A percentile compares a stretch with the other conserved stretches of the same genome.
Evolutionary conservation across 2,797 vertebrate species (phyloP).

Genomic region (Spheniscus humboldti): DNA sequence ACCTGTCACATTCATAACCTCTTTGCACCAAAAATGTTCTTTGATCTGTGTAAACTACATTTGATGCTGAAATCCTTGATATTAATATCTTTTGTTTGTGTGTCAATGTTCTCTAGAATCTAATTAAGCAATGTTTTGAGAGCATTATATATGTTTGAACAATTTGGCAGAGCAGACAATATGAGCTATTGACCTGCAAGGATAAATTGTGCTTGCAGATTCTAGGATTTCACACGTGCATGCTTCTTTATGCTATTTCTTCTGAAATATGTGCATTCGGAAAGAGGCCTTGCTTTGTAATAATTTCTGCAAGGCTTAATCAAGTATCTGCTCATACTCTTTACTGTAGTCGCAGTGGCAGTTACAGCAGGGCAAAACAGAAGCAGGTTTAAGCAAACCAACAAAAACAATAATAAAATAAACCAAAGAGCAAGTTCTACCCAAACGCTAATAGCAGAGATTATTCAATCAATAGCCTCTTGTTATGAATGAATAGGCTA

Average conservation of each 20-base stretch:
- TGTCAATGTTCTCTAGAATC: conserved; percentile 70
- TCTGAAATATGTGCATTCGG: background rate
- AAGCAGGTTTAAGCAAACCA: background rate
- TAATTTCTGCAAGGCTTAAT: conserved; percentile 9
- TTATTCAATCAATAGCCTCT: conserved; percentile 27
- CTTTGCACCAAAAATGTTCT: conserved; percentile 64
- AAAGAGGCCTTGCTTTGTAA: background rate
- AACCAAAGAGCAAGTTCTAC: background rate
- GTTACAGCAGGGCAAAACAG: background rate
- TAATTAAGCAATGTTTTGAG: conserved; percentile 75
- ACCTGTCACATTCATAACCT: conserved; percentile 58
- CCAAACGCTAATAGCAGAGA: background rate
- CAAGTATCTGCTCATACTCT: background rate
- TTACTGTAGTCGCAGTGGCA: background rate
- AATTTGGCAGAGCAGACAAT: conserved; percentile 60
- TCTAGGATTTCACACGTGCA: background rate
- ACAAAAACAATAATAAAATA: background rate
- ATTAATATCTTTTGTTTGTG: conserved; percentile 76
- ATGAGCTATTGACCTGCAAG: conserved; percentile 70
- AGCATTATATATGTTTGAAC: conserved; percentile 69
- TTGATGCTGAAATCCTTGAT: conserved; percentile 62
- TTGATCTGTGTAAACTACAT: conserved; percentile 70
- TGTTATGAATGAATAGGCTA: conserved; percentile 8
- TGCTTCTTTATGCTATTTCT: background rate
- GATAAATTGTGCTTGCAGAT: conserved; percentile 50